Percentiles rank a stretch among this genome's conserved stretches.
Evolutionary conservation across 2,888 invertebrate species (phyloP).

Genomic region (Agrotis segetum): DNA sequence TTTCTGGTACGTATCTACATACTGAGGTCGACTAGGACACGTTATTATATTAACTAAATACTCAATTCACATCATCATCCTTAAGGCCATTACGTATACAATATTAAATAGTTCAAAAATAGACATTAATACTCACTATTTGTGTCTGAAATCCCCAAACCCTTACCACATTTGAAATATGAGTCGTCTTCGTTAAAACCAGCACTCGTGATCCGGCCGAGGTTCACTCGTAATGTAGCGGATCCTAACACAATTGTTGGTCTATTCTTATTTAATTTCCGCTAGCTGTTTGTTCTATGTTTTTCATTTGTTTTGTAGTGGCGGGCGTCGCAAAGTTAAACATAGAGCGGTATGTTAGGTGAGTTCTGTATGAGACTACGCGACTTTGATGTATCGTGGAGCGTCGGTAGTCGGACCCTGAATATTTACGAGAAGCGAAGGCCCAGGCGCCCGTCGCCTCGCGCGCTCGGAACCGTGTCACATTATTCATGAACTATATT

Average conservation of each 20-base stretch:
- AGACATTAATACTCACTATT: constrained; percentile 18
- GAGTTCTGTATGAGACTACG: constrained; percentile 73
- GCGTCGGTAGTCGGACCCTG: constrained; percentile 81
- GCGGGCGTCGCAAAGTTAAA: constrained; percentile 57
- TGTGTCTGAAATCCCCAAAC: constrained; percentile 22
- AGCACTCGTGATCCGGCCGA: constrained; percentile 16
- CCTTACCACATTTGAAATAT: constrained; percentile 19
- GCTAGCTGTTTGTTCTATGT: constrained; percentile 70
- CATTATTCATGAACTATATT: constrained; percentile 84
- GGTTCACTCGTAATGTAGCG: constrained; percentile 35
- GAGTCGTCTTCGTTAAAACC: constrained; percentile 29
- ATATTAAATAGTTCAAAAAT: neutral
- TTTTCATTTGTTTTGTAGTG: constrained; percentile 69
- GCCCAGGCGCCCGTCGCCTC: constrained; percentile 63
- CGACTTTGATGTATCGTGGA: constrained; percentile 85
- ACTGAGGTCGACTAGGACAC: neutral
- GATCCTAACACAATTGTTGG: constrained; percentile 53
- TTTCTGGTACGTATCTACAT: neutral
- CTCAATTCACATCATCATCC: neutral
- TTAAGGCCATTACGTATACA: constrained; percentile 19
- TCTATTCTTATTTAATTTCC: constrained; percentile 76
- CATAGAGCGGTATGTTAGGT: constrained; percentile 68
- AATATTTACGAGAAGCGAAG: constrained; percentile 83
- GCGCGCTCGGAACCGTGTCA: constrained; percentile 73
- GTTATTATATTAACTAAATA: neutral